Evolutionary conservation across 2,797 vertebrate species (phyloP).

Genomic region (Zalophus californianus): DNA sequence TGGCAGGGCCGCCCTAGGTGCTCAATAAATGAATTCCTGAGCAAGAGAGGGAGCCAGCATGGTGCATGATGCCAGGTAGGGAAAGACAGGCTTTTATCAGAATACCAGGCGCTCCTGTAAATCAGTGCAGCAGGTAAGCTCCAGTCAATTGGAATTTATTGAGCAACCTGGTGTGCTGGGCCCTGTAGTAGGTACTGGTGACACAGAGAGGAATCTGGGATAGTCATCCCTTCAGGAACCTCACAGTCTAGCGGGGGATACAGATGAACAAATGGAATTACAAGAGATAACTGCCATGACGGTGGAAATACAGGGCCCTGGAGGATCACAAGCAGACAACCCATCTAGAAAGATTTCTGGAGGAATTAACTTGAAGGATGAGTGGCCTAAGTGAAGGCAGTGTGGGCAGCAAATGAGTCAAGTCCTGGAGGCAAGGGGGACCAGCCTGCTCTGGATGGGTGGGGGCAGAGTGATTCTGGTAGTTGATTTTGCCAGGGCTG

Average conservation of each 20-base stretch:
- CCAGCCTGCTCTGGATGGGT: neutral
- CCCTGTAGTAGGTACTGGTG: neutral
- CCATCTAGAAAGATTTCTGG: neutral
- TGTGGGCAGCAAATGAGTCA: neutral
- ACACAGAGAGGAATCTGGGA: neutral
- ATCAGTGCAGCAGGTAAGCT: neutral
- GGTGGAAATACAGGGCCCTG: neutral
- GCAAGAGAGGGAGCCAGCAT: neutral
- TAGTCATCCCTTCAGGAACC: neutral
- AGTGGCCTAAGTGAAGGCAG: neutral
- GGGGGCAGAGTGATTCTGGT: neutral
- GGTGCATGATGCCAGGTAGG: neutral
- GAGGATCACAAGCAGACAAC: neutral
- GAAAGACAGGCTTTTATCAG: neutral
- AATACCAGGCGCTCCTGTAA: neutral
- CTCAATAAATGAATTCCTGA: neutral
- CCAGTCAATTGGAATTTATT: neutral
- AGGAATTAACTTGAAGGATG: constrained; percentile 25
- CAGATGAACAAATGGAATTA: neutral
- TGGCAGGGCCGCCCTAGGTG: neutral
- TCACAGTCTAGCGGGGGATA: neutral
- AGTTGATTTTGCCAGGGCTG: neutral
- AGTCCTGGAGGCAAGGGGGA: neutral
- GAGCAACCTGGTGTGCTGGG: neutral
- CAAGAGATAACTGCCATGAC: neutral